Evolutionary conservation across 2,113 vertebrate genomes (phyloP).

Genomic region (Puma concolor): DNA sequence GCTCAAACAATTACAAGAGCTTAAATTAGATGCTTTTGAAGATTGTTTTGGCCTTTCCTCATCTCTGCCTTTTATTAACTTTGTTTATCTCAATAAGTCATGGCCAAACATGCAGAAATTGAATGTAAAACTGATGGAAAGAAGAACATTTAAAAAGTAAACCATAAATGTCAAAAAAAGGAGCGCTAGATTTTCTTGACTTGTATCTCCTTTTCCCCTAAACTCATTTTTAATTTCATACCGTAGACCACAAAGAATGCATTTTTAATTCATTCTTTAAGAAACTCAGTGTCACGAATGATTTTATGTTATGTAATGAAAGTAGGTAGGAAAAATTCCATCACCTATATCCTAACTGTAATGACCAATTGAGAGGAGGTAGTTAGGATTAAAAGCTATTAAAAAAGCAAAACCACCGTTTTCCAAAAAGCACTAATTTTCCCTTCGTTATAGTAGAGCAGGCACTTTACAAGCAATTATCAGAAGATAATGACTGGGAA

Average conservation of each 20-base stretch:
- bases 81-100: conserved; percentile 16
- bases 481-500: conserved; percentile 49
- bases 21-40: not conserved
- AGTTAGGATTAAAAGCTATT: conserved; percentile 20
- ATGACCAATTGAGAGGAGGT: conserved; percentile 37
- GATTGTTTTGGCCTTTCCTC: not conserved
- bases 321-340: conserved; percentile 34
- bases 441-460: conserved; percentile 42
- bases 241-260: not conserved
- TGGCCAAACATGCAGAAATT: not conserved
- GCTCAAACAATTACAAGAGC: conserved; percentile 15
- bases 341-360: conserved; percentile 55
- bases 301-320: conserved; percentile 46
- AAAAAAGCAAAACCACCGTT: conserved; percentile 66
- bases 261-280: conserved; percentile 44
- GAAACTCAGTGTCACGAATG: conserved; percentile 30
- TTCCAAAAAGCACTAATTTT: conserved; percentile 65
- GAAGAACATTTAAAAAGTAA: not conserved
- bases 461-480: conserved; percentile 73
- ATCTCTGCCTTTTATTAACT: conserved; percentile 46
- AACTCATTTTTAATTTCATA: conserved; percentile 30
- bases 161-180: not conserved
- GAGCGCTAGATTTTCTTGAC: not conserved
- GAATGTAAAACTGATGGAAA: not conserved
- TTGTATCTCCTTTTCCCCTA: not conserved